Conservation (phyloP, 1,140 invertebrate genomes). For the Calliopsis andreniformis region DNA sequence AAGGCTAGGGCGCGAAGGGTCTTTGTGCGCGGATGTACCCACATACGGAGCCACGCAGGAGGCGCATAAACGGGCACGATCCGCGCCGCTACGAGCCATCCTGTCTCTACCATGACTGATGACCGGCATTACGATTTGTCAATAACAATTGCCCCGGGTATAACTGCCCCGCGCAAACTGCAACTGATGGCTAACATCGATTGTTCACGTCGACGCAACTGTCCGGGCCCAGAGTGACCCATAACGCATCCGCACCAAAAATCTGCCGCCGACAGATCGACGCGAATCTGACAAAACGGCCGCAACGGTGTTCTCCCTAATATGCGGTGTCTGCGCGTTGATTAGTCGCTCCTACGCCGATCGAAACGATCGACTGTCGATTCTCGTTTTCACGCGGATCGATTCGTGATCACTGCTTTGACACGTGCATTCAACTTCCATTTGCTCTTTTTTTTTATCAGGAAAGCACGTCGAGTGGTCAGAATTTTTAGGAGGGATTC, state of each 20-base stretch:
- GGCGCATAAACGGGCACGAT: constrained; percentile 24
- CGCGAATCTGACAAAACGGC: constrained; percentile 39
- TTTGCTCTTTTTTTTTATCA: too few relatives aligned
- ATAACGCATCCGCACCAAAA: constrained; percentile 65
- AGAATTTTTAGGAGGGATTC: too few relatives aligned
- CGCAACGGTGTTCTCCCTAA: constrained; percentile 45
- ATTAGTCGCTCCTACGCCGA: constrained; percentile 16
- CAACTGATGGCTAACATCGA: constrained; percentile 66
- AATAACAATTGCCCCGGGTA: constrained; percentile 65
- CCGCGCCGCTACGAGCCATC: constrained; percentile 18
- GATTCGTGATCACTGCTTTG: too few relatives aligned
- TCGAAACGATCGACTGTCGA: constrained; percentile 1
- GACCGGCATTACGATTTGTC: constrained; percentile 67
- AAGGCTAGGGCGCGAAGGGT: constrained; percentile 2
- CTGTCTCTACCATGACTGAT: constrained; percentile 63
- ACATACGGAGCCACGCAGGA: constrained; percentile 22
- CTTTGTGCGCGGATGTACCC: neutral
- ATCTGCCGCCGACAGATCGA: constrained; percentile 59
- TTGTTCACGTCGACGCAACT: constrained; percentile 65
- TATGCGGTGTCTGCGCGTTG: constrained; percentile 37
- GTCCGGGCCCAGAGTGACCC: constrained; percentile 56
- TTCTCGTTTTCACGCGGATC: neutral
- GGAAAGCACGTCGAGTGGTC: too few relatives aligned
- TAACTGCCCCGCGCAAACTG: constrained; percentile 62
- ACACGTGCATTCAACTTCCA: too few relatives aligned